These are phyloP conservation scores for Gouania willdenowi DNA, from an alignment of 2,797 vertebrate genomes.

Conservation along the genomic window DNA sequence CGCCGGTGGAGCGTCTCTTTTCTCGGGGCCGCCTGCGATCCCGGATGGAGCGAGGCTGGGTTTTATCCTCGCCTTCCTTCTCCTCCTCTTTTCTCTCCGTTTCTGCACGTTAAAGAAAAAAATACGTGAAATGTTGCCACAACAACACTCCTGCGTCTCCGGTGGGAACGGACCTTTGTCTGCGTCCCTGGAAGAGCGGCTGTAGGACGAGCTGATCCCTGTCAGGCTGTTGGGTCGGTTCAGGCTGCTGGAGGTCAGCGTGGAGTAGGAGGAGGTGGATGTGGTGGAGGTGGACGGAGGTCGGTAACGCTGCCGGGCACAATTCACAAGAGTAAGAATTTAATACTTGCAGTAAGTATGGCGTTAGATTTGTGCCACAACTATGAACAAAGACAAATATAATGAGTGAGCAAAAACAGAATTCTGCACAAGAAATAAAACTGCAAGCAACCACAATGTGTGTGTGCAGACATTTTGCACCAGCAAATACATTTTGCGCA, in stretches of 20 bases:
- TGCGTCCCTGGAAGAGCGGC: constrained; percentile 84
- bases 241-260: constrained; percentile 82
- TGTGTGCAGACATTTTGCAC: too few relatives aligned
- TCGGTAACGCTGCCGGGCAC: constrained; percentile 80
- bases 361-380: too few relatives aligned
- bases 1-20: constrained; percentile 94
- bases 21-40: constrained; percentile 94
- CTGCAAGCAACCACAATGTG: too few relatives aligned
- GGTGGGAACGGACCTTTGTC: constrained; percentile 81
- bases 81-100: constrained; percentile 90
- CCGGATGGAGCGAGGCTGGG: constrained; percentile 92
- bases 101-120: constrained; percentile 63
- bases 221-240: constrained; percentile 94
- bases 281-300: constrained; percentile 74
- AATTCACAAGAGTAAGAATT: neutral
- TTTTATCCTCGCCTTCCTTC: constrained; percentile 93
- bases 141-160: too few relatives aligned
- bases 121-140: too few relatives aligned
- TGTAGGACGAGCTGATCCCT: constrained; percentile 93
- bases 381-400: too few relatives aligned
- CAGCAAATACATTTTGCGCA: too few relatives aligned
- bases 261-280: constrained; percentile 76
- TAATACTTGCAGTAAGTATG: too few relatives aligned
- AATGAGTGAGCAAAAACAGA: too few relatives aligned
- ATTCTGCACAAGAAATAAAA: too few relatives aligned